Evolutionary conservation across 2,797 vertebrate species (phyloP).

Genomic region (Pseudocheirus occidentalis): DNA sequence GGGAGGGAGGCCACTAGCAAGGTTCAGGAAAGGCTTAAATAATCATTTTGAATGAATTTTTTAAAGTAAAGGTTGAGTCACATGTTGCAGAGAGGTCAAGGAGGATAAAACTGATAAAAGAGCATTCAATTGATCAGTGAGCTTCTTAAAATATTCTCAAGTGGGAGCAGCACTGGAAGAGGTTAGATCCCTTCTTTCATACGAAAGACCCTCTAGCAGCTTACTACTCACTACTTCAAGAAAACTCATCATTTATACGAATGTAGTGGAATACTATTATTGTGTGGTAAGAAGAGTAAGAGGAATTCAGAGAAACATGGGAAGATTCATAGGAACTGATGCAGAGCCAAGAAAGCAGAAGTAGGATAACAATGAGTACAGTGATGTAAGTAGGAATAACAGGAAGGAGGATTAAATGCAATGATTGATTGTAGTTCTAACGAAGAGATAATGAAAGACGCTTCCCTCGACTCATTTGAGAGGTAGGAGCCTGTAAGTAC

Average conservation of each 20-base stretch:
- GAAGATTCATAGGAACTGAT: neutral
- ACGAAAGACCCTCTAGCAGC: neutral
- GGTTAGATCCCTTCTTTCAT: neutral
- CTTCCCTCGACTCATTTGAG: neutral
- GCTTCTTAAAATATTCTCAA: neutral
- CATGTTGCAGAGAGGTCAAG: neutral
- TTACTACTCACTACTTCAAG: neutral
- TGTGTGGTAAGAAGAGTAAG: neutral
- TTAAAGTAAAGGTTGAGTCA: neutral
- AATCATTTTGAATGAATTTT: neutral
- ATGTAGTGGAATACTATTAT: neutral
- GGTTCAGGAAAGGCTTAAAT: neutral
- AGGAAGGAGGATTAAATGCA: neutral
- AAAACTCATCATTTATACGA: neutral
- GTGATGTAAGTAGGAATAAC: neutral
- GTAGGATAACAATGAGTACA: neutral
- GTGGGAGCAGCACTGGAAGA: neutral
- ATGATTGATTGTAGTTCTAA: neutral
- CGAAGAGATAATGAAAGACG: neutral
- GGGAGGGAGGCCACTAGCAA: neutral
- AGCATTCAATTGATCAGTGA: neutral
- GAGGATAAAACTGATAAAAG: neutral
- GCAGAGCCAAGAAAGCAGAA: neutral
- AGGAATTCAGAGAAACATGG: neutral
- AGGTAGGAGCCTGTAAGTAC: neutral